Conservation (phyloP, 2,888 invertebrate genomes). For the Automeris io region DNA sequence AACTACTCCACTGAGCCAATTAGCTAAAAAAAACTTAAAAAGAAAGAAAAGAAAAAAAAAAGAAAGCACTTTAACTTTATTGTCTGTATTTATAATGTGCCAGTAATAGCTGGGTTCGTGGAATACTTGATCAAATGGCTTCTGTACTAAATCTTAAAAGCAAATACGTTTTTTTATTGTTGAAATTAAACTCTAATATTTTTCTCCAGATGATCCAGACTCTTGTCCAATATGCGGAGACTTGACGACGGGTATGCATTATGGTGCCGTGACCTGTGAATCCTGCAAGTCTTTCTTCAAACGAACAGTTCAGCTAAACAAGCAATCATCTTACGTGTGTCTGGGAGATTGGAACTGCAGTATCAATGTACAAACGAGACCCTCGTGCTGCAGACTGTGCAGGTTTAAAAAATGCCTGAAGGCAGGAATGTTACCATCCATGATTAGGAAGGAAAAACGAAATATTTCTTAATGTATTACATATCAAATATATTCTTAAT, state of each 20-base stretch:
- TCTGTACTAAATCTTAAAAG: too few relatives aligned
- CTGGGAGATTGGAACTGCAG: constrained; percentile 18
- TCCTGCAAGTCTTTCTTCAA: constrained; percentile 53
- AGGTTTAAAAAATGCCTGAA: constrained; percentile 33
- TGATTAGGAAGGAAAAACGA: constrained; percentile 13
- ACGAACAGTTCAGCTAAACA: constrained; percentile 32
- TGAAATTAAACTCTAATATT: too few relatives aligned
- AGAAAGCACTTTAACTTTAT: too few relatives aligned
- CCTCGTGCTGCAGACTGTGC: constrained; percentile 40
- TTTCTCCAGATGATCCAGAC: too few relatives aligned
- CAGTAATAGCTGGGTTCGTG: too few relatives aligned
- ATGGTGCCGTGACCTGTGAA: constrained; percentile 43
- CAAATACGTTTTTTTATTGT: too few relatives aligned
- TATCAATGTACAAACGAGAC: constrained; percentile 29
- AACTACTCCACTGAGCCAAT: too few relatives aligned
- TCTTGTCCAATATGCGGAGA: constrained; percentile 47
- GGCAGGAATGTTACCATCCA: constrained; percentile 31
- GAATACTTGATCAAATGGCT: too few relatives aligned
- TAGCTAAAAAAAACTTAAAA: too few relatives aligned
- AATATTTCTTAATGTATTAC: not conserved
- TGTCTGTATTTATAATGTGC: too few relatives aligned
- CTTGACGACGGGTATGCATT: constrained; percentile 33
- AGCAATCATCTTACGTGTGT: constrained; percentile 33
- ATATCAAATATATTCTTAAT: too few relatives aligned
- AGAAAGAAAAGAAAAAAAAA: too few relatives aligned